Evolutionary conservation across 2,888 invertebrate genomes (phyloP).

Genomic region (Meteorus cinctellus): DNA sequence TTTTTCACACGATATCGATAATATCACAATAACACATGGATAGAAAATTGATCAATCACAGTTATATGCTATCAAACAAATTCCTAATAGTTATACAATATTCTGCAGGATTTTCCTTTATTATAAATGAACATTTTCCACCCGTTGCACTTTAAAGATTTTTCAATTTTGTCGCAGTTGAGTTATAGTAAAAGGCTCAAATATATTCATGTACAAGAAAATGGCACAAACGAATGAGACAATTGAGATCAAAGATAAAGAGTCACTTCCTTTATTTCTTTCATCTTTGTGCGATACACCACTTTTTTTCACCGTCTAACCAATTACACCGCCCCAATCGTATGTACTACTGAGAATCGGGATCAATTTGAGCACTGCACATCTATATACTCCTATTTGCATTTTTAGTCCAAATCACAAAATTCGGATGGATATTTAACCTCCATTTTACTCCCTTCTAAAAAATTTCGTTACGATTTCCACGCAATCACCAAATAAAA

Average conservation of each 20-base stretch:
- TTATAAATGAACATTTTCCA: not conserved
- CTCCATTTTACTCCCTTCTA: too few relatives aligned
- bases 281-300: not conserved
- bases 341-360: not conserved
- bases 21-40: not conserved
- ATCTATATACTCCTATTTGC: not conserved
- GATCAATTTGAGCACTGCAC: not conserved
- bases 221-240: not conserved
- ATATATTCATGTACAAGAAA: not conserved
- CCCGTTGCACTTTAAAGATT: not conserved
- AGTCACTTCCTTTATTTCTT: not conserved
- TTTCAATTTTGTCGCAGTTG: not conserved
- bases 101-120: not conserved
- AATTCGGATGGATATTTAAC: not conserved
- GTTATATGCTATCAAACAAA: not conserved
- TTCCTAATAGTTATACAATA: not conserved
- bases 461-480: not conserved
- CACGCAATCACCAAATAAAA: not conserved
- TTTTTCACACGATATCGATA: not conserved
- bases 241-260: not conserved
- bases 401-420: not conserved
- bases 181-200: not conserved
- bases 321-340: not conserved
- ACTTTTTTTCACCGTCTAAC: not conserved
- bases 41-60: conserved; percentile 3